Conservation (phyloP, 2,888 invertebrate genomes). For the Melieria crassipennis region DNA sequence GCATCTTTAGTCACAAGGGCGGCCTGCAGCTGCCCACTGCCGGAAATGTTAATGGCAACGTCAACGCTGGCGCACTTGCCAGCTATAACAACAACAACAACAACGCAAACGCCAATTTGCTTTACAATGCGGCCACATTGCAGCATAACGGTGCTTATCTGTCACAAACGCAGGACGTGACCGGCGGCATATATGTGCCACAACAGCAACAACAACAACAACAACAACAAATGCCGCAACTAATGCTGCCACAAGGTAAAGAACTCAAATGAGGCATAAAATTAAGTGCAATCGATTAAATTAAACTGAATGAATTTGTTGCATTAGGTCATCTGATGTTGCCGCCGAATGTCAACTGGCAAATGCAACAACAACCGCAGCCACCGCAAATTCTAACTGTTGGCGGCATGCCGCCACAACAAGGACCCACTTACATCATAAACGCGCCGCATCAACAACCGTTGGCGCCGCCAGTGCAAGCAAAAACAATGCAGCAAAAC, state of each 20-base stretch:
- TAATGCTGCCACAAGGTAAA: conserved; percentile 22
- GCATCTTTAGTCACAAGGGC: conserved; percentile 78
- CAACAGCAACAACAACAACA: conserved; percentile 35
- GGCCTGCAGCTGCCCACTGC: conserved; percentile 70
- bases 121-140: conserved; percentile 49
- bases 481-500: neutral
- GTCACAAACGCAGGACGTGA: conserved; percentile 41
- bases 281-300: neutral
- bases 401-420: conserved; percentile 17
- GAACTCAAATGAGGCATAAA: neutral
- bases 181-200: conserved; percentile 47
- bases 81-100: conserved; percentile 30
- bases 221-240: conserved; percentile 29
- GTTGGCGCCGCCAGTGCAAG: neutral
- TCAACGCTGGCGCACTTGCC: conserved; percentile 18
- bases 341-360: conserved; percentile 54
- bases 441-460: conserved; percentile 30
- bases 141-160: conserved; percentile 58
- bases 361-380: conserved; percentile 26
- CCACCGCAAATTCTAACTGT: neutral
- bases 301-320: neutral
- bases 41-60: conserved; percentile 41
- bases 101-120: conserved; percentile 39
- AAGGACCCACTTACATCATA: conserved; percentile 31
- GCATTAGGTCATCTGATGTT: conserved; percentile 12